A percentile compares a stretch with the other conserved stretches of the same genome.
These are phyloP conservation scores for Anhinga rufa DNA, from an alignment of 2,113 vertebrate genomes.

Conservation along the genomic window DNA sequence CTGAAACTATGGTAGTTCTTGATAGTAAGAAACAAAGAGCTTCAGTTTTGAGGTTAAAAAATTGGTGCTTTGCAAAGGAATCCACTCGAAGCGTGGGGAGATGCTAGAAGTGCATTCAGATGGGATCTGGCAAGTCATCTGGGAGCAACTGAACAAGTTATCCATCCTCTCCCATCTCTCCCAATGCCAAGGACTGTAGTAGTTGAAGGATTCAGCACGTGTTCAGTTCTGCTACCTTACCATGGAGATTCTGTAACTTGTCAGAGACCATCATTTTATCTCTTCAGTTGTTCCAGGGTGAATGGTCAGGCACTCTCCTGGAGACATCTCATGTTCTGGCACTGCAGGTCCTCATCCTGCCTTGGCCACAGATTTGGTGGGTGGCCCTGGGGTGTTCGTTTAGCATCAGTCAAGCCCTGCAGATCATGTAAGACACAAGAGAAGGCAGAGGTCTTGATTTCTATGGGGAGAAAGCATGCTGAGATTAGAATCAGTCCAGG, in stretches of 20 bases:
- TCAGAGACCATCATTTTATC: not conserved
- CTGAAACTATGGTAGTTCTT: rapidly evolving
- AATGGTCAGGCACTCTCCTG: not conserved
- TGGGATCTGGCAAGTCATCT: not conserved
- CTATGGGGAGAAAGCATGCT: not conserved
- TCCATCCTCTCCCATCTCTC: not conserved
- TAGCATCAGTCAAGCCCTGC: not conserved
- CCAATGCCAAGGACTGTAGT: not conserved
- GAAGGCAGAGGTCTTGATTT: not conserved
- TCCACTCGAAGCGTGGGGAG: not conserved
- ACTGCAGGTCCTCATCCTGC: not conserved
- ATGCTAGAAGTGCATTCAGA: not conserved
- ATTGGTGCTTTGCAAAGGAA: not conserved
- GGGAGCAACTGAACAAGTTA: not conserved
- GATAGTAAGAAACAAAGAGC: not conserved
- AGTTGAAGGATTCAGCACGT: not conserved
- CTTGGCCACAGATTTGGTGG: not conserved
- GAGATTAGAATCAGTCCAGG: not conserved
- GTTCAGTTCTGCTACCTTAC: not conserved
- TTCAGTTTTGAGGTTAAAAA: not conserved
- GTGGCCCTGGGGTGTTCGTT: not conserved
- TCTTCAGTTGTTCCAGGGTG: rapidly evolving
- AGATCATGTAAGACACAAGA: not conserved
- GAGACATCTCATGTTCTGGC: not conserved
- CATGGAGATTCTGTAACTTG: not conserved